phyloP scores from a whole-genome alignment of 2,113 vertebrate genomes.

The Pogonocichla stellata region DNA sequence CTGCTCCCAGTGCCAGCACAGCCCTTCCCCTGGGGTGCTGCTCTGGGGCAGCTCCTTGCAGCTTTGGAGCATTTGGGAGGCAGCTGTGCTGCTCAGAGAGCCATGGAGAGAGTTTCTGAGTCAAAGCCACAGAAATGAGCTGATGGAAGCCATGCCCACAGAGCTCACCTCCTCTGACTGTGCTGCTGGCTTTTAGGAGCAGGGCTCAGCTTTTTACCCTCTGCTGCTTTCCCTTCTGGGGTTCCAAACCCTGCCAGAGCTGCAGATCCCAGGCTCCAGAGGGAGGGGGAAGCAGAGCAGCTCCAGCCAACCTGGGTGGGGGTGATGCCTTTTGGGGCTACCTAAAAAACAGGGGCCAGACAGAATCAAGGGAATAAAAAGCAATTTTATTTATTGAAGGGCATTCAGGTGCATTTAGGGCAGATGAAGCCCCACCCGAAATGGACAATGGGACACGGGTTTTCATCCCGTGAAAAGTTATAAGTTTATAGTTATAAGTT shows the following conservation, averaged over 20 bases:
- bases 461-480: background rate
- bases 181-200: background rate
- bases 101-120: background rate
- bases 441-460: accelerated
- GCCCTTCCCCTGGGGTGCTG: background rate
- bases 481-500: no score
- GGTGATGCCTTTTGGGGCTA: background rate
- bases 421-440: background rate
- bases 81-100: slow-evolving; percentile 51
- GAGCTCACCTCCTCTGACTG: slow-evolving; percentile 27
- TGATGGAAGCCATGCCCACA: slow-evolving; percentile 25
- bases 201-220: background rate
- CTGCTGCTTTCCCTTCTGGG: background rate
- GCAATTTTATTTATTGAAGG: background rate
- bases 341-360: background rate
- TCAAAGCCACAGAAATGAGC: slow-evolving; percentile 54
- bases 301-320: background rate
- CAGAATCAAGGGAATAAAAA: background rate
- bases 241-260: background rate
- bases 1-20: slow-evolving; percentile 16
- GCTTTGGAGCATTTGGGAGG: slow-evolving; percentile 46
- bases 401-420: background rate
- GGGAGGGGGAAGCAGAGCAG: background rate
- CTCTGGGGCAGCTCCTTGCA: slow-evolving; percentile 20
- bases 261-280: background rate